A percentile compares a stretch with the other conserved stretches of the same genome.
These are phyloP conservation scores for Oikopleura dioica DNA, from an alignment of 23 tunicate genomes.

Conservation along the genomic window DNA sequence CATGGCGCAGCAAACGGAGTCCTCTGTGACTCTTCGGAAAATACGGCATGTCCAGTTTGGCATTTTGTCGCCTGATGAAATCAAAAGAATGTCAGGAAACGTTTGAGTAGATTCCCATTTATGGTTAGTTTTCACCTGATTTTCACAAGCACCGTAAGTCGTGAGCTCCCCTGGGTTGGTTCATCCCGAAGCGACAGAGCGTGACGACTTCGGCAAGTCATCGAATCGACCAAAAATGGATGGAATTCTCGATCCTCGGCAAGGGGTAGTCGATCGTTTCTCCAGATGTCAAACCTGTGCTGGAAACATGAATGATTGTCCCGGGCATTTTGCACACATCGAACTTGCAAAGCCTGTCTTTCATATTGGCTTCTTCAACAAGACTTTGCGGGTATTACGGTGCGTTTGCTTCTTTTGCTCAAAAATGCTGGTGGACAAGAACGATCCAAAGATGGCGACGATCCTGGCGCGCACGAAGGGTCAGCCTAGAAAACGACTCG, in stretches of 20 bases:
- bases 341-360: slow-evolving; percentile 93
- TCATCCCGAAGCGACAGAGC: slow-evolving; percentile 78
- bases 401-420: slow-evolving; percentile 98
- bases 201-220: too few species aligned
- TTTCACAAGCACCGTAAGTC: too few species aligned
- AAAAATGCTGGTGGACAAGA: slow-evolving; percentile 62
- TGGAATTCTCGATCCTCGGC: slow-evolving; percentile 94
- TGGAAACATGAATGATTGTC: slow-evolving; percentile 95
- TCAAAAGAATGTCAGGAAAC: slow-evolving; percentile 85
- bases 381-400: slow-evolving; percentile 56
- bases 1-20: slow-evolving; percentile 55
- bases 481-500: slow-evolving; percentile 58
- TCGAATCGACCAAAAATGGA: slow-evolving; percentile 51
- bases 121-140: too few species aligned
- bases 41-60: slow-evolving; percentile 87
- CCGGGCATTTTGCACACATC: slow-evolving; percentile 97
- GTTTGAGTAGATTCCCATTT: too few species aligned
- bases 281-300: slow-evolving; percentile 97
- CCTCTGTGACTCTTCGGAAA: slow-evolving; percentile 32
- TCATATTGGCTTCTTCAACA: slow-evolving; percentile 77
- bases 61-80: slow-evolving; percentile 93
- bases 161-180: slow-evolving; percentile 86
- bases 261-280: slow-evolving; percentile 10
- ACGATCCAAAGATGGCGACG: slow-evolving; percentile 59
- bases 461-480: slow-evolving; percentile 49